These are phyloP conservation scores for Lathronympha strigana DNA, from an alignment of 2,888 invertebrate genomes.

Conservation along the genomic window DNA sequence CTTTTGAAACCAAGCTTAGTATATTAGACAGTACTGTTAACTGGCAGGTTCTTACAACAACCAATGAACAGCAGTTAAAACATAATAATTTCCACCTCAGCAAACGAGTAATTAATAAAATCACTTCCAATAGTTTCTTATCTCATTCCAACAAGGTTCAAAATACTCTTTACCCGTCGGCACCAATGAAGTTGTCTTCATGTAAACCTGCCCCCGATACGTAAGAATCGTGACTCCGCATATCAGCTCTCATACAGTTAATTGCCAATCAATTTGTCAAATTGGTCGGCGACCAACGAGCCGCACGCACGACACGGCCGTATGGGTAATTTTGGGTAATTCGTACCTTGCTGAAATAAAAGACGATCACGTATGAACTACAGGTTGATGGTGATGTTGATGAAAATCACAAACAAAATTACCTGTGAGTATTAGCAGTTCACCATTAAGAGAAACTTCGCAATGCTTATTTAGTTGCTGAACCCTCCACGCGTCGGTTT, in stretches of 20 bases:
- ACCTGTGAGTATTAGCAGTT: no score
- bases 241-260: conserved; percentile 42
- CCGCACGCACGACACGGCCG: conserved; percentile 26
- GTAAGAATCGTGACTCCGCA: conserved; percentile 41
- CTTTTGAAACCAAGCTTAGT: no score
- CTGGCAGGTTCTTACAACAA: not conserved
- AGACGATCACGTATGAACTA: not conserved
- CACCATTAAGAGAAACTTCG: no score
- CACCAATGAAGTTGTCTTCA: conserved; percentile 7
- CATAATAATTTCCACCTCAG: not conserved
- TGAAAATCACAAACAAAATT: no score
- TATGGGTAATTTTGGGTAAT: conserved; percentile 6
- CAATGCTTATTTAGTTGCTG: no score
- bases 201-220: conserved; percentile 32
- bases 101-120: not conserved
- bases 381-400: not conserved
- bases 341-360: conserved; percentile 22
- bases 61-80: not conserved
- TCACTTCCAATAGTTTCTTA: not conserved
- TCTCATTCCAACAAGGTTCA: not conserved
- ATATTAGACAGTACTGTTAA: not conserved
- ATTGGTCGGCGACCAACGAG: conserved; percentile 40
- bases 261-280: conserved; percentile 50
- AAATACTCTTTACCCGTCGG: no score
- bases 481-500: no score